Conservation (phyloP, 2,797 vertebrate genomes). For the Melopsittacus undulatus region DNA sequence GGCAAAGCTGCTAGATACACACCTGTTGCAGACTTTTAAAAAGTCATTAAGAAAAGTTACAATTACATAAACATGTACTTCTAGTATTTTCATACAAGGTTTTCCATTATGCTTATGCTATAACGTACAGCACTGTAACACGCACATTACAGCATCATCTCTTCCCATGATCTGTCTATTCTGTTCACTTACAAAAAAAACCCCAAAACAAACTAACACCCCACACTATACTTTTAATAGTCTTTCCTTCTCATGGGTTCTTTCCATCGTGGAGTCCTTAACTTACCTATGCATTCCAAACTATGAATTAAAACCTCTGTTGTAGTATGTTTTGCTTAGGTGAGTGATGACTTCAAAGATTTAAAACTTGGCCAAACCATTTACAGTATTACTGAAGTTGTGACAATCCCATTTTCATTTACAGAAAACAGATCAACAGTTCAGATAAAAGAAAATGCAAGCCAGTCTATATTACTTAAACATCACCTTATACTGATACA, state of each 20-base stretch:
- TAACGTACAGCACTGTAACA: background rate
- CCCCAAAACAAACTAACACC: no score
- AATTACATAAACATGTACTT: background rate
- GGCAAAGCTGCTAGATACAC: conserved; percentile 94
- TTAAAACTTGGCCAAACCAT: background rate
- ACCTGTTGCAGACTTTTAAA: conserved; percentile 91
- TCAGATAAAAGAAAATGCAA: background rate
- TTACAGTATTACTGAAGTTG: background rate
- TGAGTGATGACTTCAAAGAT: background rate
- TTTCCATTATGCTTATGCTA: background rate
- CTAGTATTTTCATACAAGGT: background rate
- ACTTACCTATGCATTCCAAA: background rate
- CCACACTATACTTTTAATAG: background rate
- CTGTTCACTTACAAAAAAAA: background rate
- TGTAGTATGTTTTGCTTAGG: background rate
- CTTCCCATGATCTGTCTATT: background rate
- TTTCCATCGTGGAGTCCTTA: background rate
- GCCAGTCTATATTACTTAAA: background rate
- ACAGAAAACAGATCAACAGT: background rate
- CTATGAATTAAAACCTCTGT: background rate
- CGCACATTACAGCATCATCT: background rate
- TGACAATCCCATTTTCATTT: background rate
- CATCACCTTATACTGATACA: background rate
- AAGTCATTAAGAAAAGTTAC: conserved; percentile 8
- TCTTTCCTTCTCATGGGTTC: background rate